Evolutionary conservation across 2,888 invertebrate genomes (phyloP).

Genomic region (Agrochola lychnidis): DNA sequence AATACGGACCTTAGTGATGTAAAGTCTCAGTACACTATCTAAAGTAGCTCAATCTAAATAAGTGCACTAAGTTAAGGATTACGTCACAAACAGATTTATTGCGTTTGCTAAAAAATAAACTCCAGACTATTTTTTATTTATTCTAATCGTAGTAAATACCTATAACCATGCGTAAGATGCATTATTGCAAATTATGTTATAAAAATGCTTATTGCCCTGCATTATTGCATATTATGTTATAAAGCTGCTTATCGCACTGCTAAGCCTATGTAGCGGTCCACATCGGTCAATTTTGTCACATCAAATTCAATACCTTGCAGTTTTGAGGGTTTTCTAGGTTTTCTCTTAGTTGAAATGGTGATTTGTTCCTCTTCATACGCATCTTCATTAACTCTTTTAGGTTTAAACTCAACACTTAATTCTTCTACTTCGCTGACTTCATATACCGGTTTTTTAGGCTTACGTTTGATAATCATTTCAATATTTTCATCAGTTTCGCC

Average conservation of each 20-base stretch:
- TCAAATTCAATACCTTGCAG: slow-evolving; percentile 91
- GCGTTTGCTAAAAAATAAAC: background rate
- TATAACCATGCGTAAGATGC: background rate
- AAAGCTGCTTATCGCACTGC: slow-evolving; percentile 10
- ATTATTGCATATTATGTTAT: slow-evolving; percentile 11
- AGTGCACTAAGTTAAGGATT: background rate
- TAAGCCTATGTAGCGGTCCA: slow-evolving; percentile 29
- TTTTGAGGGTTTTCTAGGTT: slow-evolving; percentile 91
- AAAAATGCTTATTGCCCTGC: slow-evolving; percentile 2
- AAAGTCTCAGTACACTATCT: slow-evolving; percentile 4
- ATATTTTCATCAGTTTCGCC: slow-evolving; percentile 91
- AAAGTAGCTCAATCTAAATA: background rate
- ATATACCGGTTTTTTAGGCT: slow-evolving; percentile 89
- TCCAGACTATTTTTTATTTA: background rate
- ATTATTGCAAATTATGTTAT: slow-evolving; percentile 11
- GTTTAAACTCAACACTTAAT: slow-evolving; percentile 90
- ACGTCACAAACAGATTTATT: background rate
- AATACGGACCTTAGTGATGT: background rate
- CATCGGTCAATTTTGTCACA: slow-evolving; percentile 1
- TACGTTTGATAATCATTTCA: slow-evolving; percentile 87
- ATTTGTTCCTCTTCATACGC: slow-evolving; percentile 92
- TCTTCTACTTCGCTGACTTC: slow-evolving; percentile 92
- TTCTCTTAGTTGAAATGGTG: slow-evolving; percentile 92
- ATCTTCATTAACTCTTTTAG: slow-evolving; percentile 82
- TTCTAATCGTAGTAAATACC: slow-evolving; percentile 15